Evolutionary conservation across 2,113 vertebrate genomes (phyloP).

Genomic region (Mus pahari): DNA sequence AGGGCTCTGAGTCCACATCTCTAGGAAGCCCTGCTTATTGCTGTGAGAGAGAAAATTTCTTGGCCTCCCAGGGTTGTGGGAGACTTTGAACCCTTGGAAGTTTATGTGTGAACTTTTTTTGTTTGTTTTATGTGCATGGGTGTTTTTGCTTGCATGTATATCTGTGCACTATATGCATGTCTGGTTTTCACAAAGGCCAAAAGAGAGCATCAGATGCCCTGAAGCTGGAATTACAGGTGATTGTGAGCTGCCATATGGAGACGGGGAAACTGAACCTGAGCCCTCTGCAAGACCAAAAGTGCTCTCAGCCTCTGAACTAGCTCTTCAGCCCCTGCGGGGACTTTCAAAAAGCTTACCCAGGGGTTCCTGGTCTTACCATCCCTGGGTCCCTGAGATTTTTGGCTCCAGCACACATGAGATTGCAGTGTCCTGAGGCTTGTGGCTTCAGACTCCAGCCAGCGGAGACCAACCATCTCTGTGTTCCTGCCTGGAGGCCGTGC

Average conservation of each 20-base stretch:
- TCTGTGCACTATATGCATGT: neutral
- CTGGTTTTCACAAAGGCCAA: neutral
- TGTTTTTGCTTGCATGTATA: neutral
- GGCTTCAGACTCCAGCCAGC: neutral
- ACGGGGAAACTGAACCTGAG: neutral
- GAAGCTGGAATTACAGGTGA: neutral
- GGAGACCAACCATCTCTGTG: fast-evolving
- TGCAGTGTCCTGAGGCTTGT: neutral
- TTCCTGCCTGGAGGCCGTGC: neutral
- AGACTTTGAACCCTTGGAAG: neutral
- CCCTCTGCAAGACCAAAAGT: neutral
- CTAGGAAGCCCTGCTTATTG: neutral
- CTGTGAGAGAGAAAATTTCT: neutral
- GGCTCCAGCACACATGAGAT: too few relatives aligned
- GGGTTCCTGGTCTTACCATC: too few relatives aligned
- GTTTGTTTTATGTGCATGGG: neutral
- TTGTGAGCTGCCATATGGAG: neutral
- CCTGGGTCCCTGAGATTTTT: too few relatives aligned
- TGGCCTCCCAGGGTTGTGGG: neutral
- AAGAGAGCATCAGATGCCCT: neutral
- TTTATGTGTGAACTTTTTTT: neutral
- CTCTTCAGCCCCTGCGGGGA: neutral
- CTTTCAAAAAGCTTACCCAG: neutral
- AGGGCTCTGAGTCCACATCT: neutral
- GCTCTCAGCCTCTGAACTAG: neutral